Evolutionary conservation across 2,888 invertebrate genomes (phyloP).

Genomic region (Orchesella flavescens): DNA sequence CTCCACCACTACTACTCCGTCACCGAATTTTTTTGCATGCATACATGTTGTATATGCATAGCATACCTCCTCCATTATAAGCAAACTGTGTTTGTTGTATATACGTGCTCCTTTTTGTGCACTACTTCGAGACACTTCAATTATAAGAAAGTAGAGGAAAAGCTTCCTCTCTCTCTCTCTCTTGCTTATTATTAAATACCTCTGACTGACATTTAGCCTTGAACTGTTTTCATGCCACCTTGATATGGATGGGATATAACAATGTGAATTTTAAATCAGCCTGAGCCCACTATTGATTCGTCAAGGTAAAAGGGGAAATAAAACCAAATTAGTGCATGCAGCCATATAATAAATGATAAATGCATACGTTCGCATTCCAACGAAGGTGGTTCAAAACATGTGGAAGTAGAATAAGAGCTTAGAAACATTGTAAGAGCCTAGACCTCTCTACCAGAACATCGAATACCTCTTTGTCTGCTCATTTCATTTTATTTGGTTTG

Average conservation of each 20-base stretch:
- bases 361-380: no score
- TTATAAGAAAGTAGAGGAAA: background rate
- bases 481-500: no score
- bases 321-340: background rate
- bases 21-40: no score
- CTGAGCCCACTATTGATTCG: slow-evolving; percentile 35
- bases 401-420: no score
- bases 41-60: no score
- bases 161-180: background rate
- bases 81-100: background rate
- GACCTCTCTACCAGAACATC: no score
- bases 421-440: no score
- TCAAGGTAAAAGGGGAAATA: slow-evolving; percentile 4
- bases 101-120: background rate
- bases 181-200: background rate
- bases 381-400: no score
- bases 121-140: background rate
- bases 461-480: no score
- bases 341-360: background rate
- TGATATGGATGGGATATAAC: background rate
- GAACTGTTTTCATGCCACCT: slow-evolving; percentile 23
- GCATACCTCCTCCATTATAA: background rate
- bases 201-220: slow-evolving; percentile 22
- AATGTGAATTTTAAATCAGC: slow-evolving; percentile 31
- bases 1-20: no score